These are phyloP conservation scores for Isichthys henryi DNA, from an alignment of 2,113 vertebrate species.

Conservation along the genomic window DNA sequence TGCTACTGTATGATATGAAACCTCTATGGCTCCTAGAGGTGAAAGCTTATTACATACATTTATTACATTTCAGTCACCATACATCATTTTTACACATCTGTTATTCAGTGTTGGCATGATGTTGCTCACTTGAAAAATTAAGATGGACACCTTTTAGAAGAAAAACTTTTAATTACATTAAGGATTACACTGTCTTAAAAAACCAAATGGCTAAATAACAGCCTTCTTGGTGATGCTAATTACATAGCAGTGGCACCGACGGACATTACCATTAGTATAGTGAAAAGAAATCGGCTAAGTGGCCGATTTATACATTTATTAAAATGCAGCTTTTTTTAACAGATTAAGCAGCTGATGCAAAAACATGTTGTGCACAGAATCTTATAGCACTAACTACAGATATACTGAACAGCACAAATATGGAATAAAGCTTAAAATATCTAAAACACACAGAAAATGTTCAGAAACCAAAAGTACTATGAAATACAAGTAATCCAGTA, in stretches of 20 bases:
- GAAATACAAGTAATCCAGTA: background rate
- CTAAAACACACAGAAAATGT: background rate
- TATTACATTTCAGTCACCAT: background rate
- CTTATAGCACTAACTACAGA: background rate
- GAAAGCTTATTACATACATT: background rate
- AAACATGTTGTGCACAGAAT: background rate
- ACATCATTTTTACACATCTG: background rate
- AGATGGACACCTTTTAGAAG: background rate
- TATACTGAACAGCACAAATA: background rate
- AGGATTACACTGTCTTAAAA: background rate
- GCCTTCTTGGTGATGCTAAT: background rate
- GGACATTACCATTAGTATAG: background rate
- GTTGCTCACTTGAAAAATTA: background rate
- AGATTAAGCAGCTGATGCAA: background rate
- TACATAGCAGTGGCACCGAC: background rate
- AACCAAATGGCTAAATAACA: background rate
- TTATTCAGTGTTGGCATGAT: background rate
- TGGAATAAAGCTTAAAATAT: background rate
- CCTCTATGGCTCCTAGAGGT: background rate
- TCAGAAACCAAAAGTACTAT: background rate
- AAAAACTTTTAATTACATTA: background rate
- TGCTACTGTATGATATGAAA: background rate
- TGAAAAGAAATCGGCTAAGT: background rate
- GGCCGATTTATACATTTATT: background rate
- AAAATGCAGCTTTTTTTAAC: background rate